Base-by-base conservation (phyloP, 2,888 invertebrate species). In the Caprella mutica region DNA sequence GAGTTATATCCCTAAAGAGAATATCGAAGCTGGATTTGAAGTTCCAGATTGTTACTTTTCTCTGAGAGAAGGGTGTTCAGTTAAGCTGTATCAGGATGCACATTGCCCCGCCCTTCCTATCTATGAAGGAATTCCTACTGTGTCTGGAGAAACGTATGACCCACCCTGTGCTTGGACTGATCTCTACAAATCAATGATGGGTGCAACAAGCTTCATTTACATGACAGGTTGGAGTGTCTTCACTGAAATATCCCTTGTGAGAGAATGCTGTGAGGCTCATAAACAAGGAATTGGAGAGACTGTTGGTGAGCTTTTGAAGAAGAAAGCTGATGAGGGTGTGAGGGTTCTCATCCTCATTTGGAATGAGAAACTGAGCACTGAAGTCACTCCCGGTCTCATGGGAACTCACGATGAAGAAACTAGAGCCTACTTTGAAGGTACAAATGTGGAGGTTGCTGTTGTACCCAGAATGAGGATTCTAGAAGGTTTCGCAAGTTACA, bases 321-420 rank as follows among this genome's bases (percentile, higher is more conserved):
- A 59, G 8, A 65, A 65, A 33, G 65, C 66, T 27, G 65, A 56
- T 1, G 66, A 63, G 30, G 66, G 66, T n/a, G 66, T 66, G 5
- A 51, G 59, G 19, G 63, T 66, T n/a, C 58, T 64, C 29, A 39
- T 64, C 23, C 53, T 64, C 51, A 44, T 64, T 8, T 64, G 63
- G 63, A 61, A 65, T 56, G 66, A 66, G 48, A 66, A 65, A 29
- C 56, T 66, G 51, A 62, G 62, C 35, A 63, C 58, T 33, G 65
- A 61, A 9, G 55, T 62, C 6, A 61, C 63, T 5, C 52, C 51
- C 17, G 65, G 65, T 3, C 53, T 66, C 19, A 66, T 66, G 66
- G 66, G 66, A 9, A 66, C 66, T 5, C 65, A 65, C 19, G 66
- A 66, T 52, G 66, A 66, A 53, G 66, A 63, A 39, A 66, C 66